A percentile compares a stretch with the other conserved stretches of the same genome.
These are phyloP conservation scores for Nasonovia ribisnigri DNA, from an alignment of 2,888 invertebrate species.

Conservation along the genomic window DNA sequence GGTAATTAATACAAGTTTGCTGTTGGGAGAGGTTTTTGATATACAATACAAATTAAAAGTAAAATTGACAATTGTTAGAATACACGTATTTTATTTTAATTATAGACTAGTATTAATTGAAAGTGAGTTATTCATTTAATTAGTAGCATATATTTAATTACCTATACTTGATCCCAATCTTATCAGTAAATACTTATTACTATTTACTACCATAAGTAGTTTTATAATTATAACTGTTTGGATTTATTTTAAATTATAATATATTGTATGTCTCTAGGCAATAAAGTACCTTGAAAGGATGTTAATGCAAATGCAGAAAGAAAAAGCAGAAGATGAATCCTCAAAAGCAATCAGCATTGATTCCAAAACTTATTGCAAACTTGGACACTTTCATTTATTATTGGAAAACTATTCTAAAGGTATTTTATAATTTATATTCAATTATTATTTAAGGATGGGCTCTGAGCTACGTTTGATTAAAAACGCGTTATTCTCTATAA, in stretches of 20 bases:
- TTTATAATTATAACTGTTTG: conserved; percentile 24
- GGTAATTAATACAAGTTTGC: neutral
- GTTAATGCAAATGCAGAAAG: conserved; percentile 76
- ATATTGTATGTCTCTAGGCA: conserved; percentile 73
- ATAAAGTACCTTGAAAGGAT: conserved; percentile 88
- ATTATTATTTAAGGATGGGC: conserved; percentile 2
- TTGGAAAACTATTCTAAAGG: conserved; percentile 96
- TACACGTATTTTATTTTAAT: conserved; percentile 22
- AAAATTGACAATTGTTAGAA: neutral
- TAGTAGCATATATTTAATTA: neutral
- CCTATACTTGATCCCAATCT: neutral
- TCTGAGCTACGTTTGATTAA: neutral
- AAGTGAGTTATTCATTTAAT: conserved; percentile 27
- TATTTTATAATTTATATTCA: conserved; percentile 70
- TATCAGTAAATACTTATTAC: neutral
- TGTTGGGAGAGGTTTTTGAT: neutral
- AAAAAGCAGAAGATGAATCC: conserved; percentile 69
- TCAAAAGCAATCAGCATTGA: conserved; percentile 83
- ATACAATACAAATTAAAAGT: neutral
- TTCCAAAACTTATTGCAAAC: conserved; percentile 91
- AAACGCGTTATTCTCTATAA: conserved; percentile 8
- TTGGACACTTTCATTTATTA: conserved; percentile 95
- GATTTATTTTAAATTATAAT: conserved; percentile 10
- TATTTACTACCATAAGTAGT: neutral
- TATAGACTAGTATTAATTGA: conserved; percentile 39